Conservation (phyloP, 2,113 vertebrate species). For the Calidris pygmaea region DNA sequence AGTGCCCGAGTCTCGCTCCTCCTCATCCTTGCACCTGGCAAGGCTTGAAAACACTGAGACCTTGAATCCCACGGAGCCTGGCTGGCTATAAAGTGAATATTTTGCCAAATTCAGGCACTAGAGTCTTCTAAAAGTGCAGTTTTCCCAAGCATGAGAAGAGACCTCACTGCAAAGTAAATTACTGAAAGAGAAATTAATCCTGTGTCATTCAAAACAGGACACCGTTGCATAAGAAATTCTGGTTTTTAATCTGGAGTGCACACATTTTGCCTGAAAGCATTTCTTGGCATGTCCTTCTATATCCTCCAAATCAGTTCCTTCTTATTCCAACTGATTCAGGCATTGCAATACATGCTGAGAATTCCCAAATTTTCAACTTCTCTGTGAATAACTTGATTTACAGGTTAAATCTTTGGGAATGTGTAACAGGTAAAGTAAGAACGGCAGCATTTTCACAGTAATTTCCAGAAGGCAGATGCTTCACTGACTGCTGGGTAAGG, state of each 20-base stretch:
- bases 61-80: background rate
- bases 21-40: background rate
- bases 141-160: background rate
- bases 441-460: background rate
- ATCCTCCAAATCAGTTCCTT: background rate
- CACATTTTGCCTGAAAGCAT: background rate
- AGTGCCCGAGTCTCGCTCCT: background rate
- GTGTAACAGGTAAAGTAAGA: background rate
- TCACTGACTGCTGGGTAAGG: background rate
- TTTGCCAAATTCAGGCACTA: background rate
- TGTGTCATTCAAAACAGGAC: background rate
- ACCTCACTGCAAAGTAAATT: background rate
- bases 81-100: background rate
- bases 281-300: background rate
- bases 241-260: background rate
- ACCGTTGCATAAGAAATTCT: background rate
- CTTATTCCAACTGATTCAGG: background rate
- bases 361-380: background rate
- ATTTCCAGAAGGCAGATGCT: background rate
- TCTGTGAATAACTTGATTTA: background rate
- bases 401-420: background rate
- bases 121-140: background rate
- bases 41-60: background rate
- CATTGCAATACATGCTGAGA: background rate
- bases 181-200: background rate